phyloP scores from a whole-genome alignment of 2,797 vertebrate genomes.

The Anisognathus igniventris region DNA sequence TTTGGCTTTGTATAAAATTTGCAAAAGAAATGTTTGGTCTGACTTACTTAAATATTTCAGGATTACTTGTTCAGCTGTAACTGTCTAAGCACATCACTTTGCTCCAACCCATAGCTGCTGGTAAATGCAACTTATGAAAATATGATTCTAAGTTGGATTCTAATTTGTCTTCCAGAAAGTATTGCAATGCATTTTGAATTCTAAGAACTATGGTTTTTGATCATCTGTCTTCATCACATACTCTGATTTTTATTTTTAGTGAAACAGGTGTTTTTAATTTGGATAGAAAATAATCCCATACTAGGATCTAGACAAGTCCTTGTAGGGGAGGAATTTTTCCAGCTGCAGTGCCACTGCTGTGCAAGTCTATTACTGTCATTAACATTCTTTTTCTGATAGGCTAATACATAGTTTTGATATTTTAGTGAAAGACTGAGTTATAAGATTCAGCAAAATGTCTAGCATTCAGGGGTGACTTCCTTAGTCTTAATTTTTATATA shows the following conservation, averaged over 20 bases:
- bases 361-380: neutral
- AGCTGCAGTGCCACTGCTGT: neutral
- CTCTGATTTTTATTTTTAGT: neutral
- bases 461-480: neutral
- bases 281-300: neutral
- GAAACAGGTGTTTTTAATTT: neutral
- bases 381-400: neutral
- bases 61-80: neutral
- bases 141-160: neutral
- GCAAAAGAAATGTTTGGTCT: neutral
- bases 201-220: neutral
- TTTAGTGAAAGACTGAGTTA: neutral
- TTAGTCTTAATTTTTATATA: neutral
- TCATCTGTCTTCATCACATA: neutral
- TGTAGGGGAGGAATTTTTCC: neutral
- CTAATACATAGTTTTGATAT: neutral
- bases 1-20: neutral
- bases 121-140: neutral
- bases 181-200: neutral
- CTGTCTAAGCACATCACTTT: neutral
- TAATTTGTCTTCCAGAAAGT: neutral
- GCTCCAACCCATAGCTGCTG: neutral
- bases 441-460: neutral
- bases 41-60: neutral
- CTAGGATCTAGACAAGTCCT: neutral